These are phyloP conservation scores for Heptranchias perlo DNA, from an alignment of 2,113 vertebrate genomes.

Conservation along the genomic window DNA sequence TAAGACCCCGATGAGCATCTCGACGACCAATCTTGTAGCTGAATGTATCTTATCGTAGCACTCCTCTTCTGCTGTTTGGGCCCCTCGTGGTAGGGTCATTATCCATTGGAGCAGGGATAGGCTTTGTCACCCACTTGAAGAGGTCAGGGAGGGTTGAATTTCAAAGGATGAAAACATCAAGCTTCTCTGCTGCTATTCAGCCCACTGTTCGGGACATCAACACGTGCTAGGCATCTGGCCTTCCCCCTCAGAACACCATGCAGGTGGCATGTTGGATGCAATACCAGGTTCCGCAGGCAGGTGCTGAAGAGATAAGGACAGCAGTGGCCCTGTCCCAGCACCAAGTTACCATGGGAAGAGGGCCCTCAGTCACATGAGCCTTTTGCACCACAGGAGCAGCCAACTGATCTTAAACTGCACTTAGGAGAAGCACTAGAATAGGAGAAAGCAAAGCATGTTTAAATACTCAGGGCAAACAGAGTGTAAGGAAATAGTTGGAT, in stretches of 20 bases:
- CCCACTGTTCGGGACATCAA: not conserved
- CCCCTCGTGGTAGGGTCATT: not conserved
- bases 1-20: not conserved
- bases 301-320: not conserved
- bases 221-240: not conserved
- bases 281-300: not conserved
- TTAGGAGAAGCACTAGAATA: not conserved
- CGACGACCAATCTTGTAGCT: not conserved
- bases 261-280: not conserved
- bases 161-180: not conserved
- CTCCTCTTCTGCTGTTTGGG: not conserved
- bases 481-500: not conserved
- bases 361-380: not conserved
- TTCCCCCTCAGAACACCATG: not conserved
- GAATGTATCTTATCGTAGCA: not conserved
- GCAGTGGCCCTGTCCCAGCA: not conserved
- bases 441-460: not conserved
- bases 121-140: not conserved
- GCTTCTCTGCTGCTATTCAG: not conserved
- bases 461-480: not conserved
- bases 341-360: not conserved
- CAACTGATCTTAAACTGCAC: not conserved
- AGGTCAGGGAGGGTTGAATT: not conserved
- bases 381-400: not conserved
- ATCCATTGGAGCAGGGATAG: not conserved